Percentiles rank a stretch among this genome's conserved stretches.
Evolutionary conservation across 2,113 vertebrate genomes (phyloP).

Genomic region (Holacanthus passer): DNA sequence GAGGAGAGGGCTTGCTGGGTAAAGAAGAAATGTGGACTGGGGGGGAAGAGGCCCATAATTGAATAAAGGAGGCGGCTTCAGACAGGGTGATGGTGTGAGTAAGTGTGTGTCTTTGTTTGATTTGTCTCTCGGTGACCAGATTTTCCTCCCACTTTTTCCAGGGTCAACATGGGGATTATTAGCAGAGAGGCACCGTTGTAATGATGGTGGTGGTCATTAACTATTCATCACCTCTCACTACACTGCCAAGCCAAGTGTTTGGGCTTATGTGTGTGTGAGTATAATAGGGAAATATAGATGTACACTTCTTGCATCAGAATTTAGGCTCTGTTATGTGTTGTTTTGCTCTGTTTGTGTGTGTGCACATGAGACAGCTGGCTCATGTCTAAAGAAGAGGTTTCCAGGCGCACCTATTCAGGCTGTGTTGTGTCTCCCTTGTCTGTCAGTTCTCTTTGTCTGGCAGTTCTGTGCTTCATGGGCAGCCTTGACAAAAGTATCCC

Average conservation of each 20-base stretch:
- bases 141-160: conserved; percentile 51
- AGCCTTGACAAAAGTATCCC: conserved; percentile 38
- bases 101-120: conserved; percentile 41
- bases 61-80: conserved; percentile 1
- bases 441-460: conserved; percentile 34
- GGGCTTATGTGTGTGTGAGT: conserved; percentile 9
- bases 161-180: conserved; percentile 75
- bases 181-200: conserved; percentile 49
- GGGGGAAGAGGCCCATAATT: background rate
- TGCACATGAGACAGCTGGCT: conserved; percentile 45
- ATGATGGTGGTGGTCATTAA: conserved; percentile 76
- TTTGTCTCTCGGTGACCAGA: conserved; percentile 40
- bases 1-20: conserved; percentile 6
- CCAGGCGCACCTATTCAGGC: background rate
- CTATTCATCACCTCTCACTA: conserved; percentile 75
- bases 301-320: conserved; percentile 38
- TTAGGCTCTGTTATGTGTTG: conserved; percentile 8
- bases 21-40: background rate
- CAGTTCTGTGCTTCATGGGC: conserved; percentile 6
- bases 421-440: conserved; percentile 29
- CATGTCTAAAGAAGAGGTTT: conserved; percentile 5
- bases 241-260: conserved; percentile 25
- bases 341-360: conserved; percentile 4
- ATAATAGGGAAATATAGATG: conserved; percentile 11
- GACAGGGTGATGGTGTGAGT: conserved; percentile 4